Base-by-base conservation (phyloP, 2,113 vertebrate species). In the Tiliqua scincoides region DNA sequence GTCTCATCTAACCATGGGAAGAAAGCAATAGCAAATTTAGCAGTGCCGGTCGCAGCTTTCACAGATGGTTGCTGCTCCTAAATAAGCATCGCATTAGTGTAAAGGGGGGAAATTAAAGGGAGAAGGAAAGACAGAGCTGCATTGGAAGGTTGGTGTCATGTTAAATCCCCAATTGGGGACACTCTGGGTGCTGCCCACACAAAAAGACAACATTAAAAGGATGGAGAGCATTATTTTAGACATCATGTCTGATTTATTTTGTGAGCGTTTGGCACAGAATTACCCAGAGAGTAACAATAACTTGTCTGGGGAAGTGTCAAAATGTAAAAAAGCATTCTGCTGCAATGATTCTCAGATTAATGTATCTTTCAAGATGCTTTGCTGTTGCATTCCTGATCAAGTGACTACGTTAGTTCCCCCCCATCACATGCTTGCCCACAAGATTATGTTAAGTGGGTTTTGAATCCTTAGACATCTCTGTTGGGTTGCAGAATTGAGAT, bases 11-110 rank as follows among this genome's bases (percentile, higher is more conserved):
- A 90, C 78, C 30, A 37, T 4, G 23, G 84, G 86, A 89, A 94
- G 89, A 87, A 92, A 94, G 92, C 89, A 91, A 88, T 84, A 93
- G 92, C 11, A 40, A 91, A 90, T 81, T 85, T 90, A 89, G 90
- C 91, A 92, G 91, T 89, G 88, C 90, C 93, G 95, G 88, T 89
- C 84, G 35, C 76, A 91, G 94, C 92, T 95, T 89, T 87, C 85
- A 87, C 96, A 96, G 96, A 95, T 96, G 96, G 94, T 93, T 94
- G 90, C 83, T 63, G 91, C 78, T 94, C 95, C 95, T 95, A 96
- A 97, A 95, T 94, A 96, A 96, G 94, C 95, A 96, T 96, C 96
- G 92, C 94, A 95, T 96, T 97, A 95, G 91, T 90, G 91, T 88
- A 82, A 94, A 82, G 91, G 89, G 93, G 90, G 83, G 87, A 85